phyloP scores from a whole-genome alignment of 2,888 invertebrate genomes.

The Mycalesis mineus region DNA sequence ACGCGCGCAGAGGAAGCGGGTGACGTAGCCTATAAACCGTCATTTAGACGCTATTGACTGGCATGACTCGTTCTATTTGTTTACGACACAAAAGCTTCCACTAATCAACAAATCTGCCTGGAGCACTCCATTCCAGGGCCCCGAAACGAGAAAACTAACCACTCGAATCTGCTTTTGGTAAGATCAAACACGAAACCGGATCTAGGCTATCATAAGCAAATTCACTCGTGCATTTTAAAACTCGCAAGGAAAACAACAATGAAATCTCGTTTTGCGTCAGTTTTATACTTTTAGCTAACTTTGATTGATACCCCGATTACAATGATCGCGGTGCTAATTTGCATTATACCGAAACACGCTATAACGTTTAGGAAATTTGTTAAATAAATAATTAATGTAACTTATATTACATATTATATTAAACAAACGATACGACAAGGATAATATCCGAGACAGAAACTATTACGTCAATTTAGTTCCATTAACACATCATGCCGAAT shows the following conservation, averaged over 20 bases:
- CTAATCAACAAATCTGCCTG: slow-evolving; percentile 12
- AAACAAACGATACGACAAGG: neutral
- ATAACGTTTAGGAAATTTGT: neutral
- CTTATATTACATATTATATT: neutral
- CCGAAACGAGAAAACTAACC: slow-evolving; percentile 5
- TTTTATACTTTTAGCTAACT: neutral
- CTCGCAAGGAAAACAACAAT: slow-evolving; percentile 1
- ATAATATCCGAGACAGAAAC: neutral
- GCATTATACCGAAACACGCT: no score
- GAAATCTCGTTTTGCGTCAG: neutral
- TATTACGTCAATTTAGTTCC: slow-evolving; percentile 5
- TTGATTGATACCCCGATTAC: neutral
- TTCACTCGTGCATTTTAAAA: slow-evolving; percentile 2
- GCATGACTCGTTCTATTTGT: slow-evolving; percentile 58
- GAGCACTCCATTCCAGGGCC: neutral
- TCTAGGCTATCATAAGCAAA: slow-evolving; percentile 5
- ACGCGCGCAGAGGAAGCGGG: slow-evolving; percentile 70
- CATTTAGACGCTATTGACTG: slow-evolving; percentile 61
- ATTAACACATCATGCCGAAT: slow-evolving; percentile 5
- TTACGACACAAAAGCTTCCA: slow-evolving; percentile 48
- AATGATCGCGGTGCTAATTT: neutral
- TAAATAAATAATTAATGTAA: neutral
- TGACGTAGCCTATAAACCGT: slow-evolving; percentile 67
- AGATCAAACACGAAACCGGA: slow-evolving; percentile 3
- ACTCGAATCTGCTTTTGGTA: slow-evolving; percentile 4